Base-by-base conservation (phyloP, 2,888 invertebrate genomes). In the Metallyticus violacea region DNA sequence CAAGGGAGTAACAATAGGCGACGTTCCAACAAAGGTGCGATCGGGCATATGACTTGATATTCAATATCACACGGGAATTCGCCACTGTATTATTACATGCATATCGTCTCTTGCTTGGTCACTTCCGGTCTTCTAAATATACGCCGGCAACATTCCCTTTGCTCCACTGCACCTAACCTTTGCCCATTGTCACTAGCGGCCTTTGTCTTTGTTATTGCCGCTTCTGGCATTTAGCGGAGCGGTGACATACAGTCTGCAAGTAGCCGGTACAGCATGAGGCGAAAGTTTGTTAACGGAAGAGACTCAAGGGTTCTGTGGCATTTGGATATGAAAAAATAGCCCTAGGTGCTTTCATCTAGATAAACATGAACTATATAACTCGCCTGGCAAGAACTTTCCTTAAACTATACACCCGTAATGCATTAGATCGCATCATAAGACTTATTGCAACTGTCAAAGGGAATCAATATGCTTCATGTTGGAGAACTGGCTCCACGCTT, bases 81-180 rank as follows among this genome's bases (percentile, higher is more conserved):
- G 40, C 40, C 40, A 62, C 40, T 22, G 40, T 62, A 62, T 62
- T 62, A 62, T 62, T 62, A 62, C 40, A 62, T 62, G 40, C 40
- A 62, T 62, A 62, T 62, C 40, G 40, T 15, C 40, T 62, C 40
- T 15, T 62, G 77, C 79, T 26, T 40, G 82, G 82, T 82, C 82
- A 82, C 76, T 82, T 82, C 82, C 82, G 82, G 82, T 76, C 76
- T 82, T 40, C 76, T 62, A 82, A 82, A 76, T 82, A 82, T 82
- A 62, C 40, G 4, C 40, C 40, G 40, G 40, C 40, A 62, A 62
- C 40, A 62, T 62, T 62, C 9, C 40, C 15, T 62, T 62, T 62
- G 40, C 40, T 62, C 40, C 40, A 22, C 6, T 62, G 40, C 40
- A 62, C 40, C 15, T 22, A 62, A 62, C 40, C 40, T 62, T 62